phyloP scores from a whole-genome alignment of 2,888 invertebrate species.

The Lasioglossum lativentre region DNA sequence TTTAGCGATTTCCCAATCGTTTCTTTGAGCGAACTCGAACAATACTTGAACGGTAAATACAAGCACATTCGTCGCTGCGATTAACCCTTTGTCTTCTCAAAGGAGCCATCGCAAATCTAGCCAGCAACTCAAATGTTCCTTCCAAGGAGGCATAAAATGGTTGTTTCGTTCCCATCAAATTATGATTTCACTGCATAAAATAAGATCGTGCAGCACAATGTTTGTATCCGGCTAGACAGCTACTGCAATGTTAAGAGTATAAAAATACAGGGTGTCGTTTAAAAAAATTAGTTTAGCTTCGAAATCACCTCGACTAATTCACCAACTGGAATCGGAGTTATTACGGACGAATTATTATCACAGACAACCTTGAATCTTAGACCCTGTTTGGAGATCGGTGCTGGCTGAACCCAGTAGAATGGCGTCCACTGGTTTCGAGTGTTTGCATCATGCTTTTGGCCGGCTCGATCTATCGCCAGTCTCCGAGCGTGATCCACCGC shows the following conservation, averaged over 20 bases:
- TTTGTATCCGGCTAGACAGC: too few relatives aligned
- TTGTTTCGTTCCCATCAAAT: too few relatives aligned
- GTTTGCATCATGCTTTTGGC: background rate
- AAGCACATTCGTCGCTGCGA: background rate
- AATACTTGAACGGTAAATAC: background rate
- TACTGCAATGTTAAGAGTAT: too few relatives aligned
- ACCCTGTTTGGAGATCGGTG: background rate
- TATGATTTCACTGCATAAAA: too few relatives aligned
- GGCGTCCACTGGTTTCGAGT: background rate
- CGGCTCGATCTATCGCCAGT: conserved; percentile 3
- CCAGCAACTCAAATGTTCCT: background rate
- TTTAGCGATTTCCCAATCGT: background rate
- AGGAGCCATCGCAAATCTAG: background rate
- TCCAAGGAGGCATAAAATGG: background rate
- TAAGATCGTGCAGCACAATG: too few relatives aligned
- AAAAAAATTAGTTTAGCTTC: background rate
- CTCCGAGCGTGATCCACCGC: background rate
- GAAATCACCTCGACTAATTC: background rate
- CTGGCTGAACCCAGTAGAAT: background rate
- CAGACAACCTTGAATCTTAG: background rate
- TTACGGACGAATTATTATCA: background rate
- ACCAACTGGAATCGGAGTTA: background rate
- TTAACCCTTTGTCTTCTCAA: background rate
- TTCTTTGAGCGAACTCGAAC: background rate
- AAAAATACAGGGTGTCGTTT: too few relatives aligned